Base-by-base conservation (phyloP, 2,888 invertebrate genomes). In the Cistogaster globosa region DNA sequence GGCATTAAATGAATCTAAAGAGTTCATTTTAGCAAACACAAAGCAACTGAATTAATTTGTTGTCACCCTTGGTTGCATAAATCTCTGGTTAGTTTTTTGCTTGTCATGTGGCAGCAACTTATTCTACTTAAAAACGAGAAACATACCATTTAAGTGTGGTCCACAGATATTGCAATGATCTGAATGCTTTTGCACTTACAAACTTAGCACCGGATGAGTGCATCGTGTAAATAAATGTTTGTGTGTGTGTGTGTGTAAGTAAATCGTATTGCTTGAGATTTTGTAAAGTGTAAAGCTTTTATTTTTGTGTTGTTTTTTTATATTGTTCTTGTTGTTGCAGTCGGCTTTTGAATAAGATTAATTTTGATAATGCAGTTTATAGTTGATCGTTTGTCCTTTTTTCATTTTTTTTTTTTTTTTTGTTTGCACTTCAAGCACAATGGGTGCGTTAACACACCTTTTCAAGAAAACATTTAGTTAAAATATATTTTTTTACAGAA, bases 11-110 rank as follows among this genome's bases (percentile, higher is more conserved):
- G 71, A 18, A 60, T 69, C 68, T 55, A 26, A 72, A 53, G 63
- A 72, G 62, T 76, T 76, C 55, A 58, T 62, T 69, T 78, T 55
- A 26, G 32, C 76, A 57, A 69, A 63, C 42, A 68, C 72, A 78
- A 75, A 87, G 86, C 87, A 86, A 88, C 89, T 90, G 92, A 92
- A 92, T 91, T 92, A 92, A 92, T 92, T 92, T 92, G 92, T 92
- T 92, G 91, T 90, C 91, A 89, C 90, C 90, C 90, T 86, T 84
- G 84, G 87, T 83, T 87, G 88, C 88, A 90, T 90, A 90, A 90
- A 89, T 90, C 89, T 89, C 87, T 36, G 38, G 62, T 53, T 53
- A 58, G 1, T 69, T 58, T 42, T 48, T 32, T 48, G 14, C 14
- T 18, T 42, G 48, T 71, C 7, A 55, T 77, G n/a, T n/a, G 67